These are phyloP conservation scores for Eleutherodactylus coqui DNA, from an alignment of 2,797 vertebrate species.

Conservation along the genomic window DNA sequence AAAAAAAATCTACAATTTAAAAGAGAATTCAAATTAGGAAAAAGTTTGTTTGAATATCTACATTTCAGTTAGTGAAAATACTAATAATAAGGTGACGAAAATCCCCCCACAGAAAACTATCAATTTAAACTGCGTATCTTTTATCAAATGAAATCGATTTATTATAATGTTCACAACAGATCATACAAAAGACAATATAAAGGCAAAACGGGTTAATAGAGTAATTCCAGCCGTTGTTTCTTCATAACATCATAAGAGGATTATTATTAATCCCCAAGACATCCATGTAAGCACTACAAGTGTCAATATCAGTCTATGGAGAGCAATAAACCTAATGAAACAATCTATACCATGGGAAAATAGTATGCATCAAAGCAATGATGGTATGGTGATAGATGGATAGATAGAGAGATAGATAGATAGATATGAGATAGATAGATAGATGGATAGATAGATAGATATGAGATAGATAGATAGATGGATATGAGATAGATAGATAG, in stretches of 20 bases:
- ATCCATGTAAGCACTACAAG: slow-evolving; percentile 68
- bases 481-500: no score
- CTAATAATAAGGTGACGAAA: no score
- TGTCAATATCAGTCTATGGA: slow-evolving; percentile 31
- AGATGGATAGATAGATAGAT: neutral
- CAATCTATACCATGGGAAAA: slow-evolving; percentile 1
- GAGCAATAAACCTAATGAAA: slow-evolving; percentile 40
- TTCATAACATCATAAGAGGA: slow-evolving; percentile 64
- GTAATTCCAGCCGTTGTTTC: slow-evolving; percentile 77
- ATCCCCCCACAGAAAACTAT: neutral
- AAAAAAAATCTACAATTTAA: no score
- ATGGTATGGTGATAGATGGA: neutral
- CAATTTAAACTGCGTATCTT: neutral
- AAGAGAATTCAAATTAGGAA: no score
- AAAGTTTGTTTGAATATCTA: no score
- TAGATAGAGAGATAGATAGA: neutral
- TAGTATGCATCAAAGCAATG: neutral
- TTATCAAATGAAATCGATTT: neutral
- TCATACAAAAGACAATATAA: neutral
- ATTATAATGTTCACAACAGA: neutral
- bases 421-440: neutral
- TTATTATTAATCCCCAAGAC: slow-evolving; percentile 69
- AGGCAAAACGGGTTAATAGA: slow-evolving; percentile 32
- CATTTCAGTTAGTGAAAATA: no score
- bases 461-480: neutral